Conservation (phyloP, 1,140 invertebrate genomes). For the Coelopa frigida region DNA sequence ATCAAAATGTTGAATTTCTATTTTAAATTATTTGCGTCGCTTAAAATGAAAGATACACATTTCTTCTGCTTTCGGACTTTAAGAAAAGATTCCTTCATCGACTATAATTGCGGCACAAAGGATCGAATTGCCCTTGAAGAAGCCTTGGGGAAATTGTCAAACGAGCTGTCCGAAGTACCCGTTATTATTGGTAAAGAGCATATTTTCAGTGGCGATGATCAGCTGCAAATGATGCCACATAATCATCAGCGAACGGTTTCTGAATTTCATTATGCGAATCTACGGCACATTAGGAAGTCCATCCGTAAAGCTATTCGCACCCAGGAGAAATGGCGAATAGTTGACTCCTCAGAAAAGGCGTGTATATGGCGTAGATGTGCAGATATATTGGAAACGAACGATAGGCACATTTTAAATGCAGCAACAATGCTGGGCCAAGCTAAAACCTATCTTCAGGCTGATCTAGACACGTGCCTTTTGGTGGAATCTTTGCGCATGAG, state of each 20-base stretch:
- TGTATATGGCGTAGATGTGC: slow-evolving; percentile 77
- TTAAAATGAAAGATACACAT: too few species aligned
- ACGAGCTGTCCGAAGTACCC: too few species aligned
- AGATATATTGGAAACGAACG: slow-evolving; percentile 76
- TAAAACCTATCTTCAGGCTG: slow-evolving; percentile 90
- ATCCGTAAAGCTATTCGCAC: slow-evolving; percentile 69
- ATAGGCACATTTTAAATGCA: slow-evolving; percentile 79
- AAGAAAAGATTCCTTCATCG: too few species aligned
- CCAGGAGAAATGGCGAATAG: slow-evolving; percentile 75
- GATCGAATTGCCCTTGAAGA: too few species aligned
- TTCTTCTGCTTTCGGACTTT: too few species aligned
- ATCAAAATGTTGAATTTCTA: too few species aligned
- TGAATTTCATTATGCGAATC: slow-evolving; percentile 82
- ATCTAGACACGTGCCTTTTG: slow-evolving; percentile 92
- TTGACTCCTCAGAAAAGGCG: slow-evolving; percentile 66
- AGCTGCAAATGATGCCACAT: slow-evolving; percentile 54
- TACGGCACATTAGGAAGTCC: slow-evolving; percentile 74
- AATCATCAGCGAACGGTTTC: slow-evolving; percentile 77
- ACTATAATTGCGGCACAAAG: too few species aligned
- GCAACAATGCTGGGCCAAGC: slow-evolving; percentile 94
- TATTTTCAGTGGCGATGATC: slow-evolving; percentile 6
- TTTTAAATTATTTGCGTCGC: too few species aligned
- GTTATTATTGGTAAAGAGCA: slow-evolving; percentile 2
- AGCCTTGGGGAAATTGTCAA: too few species aligned
- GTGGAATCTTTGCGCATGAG: slow-evolving; percentile 93